Evolutionary conservation across 2,888 invertebrate genomes (phyloP), one percentile per base, ranked within the genome.

Genomic region (Drosophila algonquin): DNA sequence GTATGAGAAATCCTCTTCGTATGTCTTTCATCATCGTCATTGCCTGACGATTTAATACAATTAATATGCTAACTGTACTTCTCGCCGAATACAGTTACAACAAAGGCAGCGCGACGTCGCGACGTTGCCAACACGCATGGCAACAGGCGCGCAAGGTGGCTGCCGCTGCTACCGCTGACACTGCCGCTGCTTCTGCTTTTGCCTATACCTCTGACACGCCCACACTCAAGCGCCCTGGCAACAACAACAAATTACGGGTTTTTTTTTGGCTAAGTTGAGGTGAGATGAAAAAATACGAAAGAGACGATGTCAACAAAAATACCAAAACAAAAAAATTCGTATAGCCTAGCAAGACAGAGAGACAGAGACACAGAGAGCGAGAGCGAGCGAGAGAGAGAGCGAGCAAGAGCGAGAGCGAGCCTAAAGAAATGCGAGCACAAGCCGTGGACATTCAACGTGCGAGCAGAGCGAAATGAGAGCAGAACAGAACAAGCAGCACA

Each of bases 291-390:
- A 40, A 40, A 40, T 51, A 76, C 90, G 91, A 90, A 91, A 83
- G 88, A 91, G 85, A 65, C 86, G 91, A 91, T 91, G 90, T 91
- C 91, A 91, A 91, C 91, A 91, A 91, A 91, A 91, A 79, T 85
- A 75, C 77, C 79, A 87, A 90, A 91, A 90, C 83, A 87, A 86
- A 79, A 88, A 83, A 79, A 65, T 51, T 61, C 30, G 9, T 54
- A 24, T 57, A 48, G 55, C 52, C 52, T 72, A 64, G 59, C 35
- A 9, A 16, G n/a, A 27, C 72, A 62, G 51, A 45, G 57, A 18
- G 14, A 48, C 32, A 52, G n/a, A 21, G n/a, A 27, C 72, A 62
- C 48, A 45, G 57, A n/a, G 14, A 48, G 32, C 46, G 58, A 44
- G 44, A 52, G 58, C 48, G 56, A 58, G 10, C 46, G 40, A 52